phyloP scores from a whole-genome alignment of 1,140 invertebrate genomes.

The Monomorium pharaonis region DNA sequence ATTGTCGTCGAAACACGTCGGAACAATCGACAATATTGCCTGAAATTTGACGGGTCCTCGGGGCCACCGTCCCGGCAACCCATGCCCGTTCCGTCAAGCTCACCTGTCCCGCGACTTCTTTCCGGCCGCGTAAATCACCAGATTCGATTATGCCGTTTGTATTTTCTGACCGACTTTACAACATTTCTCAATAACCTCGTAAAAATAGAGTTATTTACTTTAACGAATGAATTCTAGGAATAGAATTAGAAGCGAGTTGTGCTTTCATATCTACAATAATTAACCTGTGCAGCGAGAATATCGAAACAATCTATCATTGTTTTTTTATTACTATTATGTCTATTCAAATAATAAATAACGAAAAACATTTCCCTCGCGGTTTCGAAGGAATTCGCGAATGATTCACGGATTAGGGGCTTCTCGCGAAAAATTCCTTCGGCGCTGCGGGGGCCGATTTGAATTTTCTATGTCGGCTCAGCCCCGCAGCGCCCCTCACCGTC shows the following conservation, averaged over 20 bases:
- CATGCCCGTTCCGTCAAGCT: background rate
- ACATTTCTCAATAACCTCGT: background rate
- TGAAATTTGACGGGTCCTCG: constrained; percentile 48
- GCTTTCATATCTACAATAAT: background rate
- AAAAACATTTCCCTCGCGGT: background rate
- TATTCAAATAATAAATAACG: background rate
- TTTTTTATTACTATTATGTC: background rate
- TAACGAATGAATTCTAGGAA: background rate
- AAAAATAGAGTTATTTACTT: background rate
- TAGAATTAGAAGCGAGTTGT: background rate
- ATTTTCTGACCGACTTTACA: background rate
- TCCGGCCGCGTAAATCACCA: background rate
- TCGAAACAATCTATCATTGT: background rate
- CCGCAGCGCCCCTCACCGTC: constrained; percentile 23
- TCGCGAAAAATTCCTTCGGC: constrained; percentile 43
- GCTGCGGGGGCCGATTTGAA: constrained; percentile 73
- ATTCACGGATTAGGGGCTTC: constrained; percentile 44
- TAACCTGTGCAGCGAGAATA: background rate
- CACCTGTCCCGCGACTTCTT: background rate
- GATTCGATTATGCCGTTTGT: background rate
- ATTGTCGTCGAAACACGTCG: constrained; percentile 63
- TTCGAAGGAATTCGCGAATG: background rate
- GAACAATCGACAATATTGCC: constrained; percentile 61
- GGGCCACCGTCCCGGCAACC: background rate
- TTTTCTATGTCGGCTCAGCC: constrained; percentile 68